These are phyloP conservation scores for Hydractinia echinata DNA, from an alignment of 30 jellyfish, hydroid and myxozoan species.

Conservation along the genomic window DNA sequence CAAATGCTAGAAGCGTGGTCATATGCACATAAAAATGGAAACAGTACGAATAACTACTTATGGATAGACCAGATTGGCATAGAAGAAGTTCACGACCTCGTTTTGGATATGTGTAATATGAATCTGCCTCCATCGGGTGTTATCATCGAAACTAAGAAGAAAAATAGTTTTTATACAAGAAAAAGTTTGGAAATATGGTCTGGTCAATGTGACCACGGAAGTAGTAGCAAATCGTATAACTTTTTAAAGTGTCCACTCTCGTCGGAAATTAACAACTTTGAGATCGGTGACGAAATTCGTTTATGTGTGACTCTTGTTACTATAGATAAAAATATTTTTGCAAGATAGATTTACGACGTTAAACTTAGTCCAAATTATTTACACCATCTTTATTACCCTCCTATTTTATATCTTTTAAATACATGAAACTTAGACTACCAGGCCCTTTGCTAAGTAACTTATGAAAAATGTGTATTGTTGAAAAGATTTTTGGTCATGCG, in stretches of 20 bases:
- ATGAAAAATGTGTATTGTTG: too few relatives aligned
- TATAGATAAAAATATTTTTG: background rate
- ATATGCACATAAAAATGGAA: background rate
- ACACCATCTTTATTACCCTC: background rate
- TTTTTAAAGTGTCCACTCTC: conserved; percentile 16
- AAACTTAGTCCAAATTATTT: background rate
- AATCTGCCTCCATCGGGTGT: conserved; percentile 75
- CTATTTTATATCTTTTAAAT: background rate
- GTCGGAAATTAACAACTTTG: background rate
- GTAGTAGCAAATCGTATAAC: background rate
- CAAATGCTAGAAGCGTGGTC: conserved; percentile 20
- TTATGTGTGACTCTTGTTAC: conserved; percentile 17
- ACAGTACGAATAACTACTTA: background rate
- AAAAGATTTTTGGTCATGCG: too few relatives aligned
- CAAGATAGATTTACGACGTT: background rate
- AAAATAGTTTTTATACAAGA: background rate
- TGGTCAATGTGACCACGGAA: background rate
- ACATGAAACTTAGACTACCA: too few relatives aligned
- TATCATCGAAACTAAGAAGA: conserved; percentile 39
- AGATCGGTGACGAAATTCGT: background rate
- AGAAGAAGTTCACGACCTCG: background rate
- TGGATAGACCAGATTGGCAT: conserved; percentile 20
- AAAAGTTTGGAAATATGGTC: conserved; percentile 26
- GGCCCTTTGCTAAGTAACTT: too few relatives aligned
- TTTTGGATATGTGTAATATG: background rate